Conservation (phyloP, 2,113 vertebrate species). For the Meles meles region DNA sequence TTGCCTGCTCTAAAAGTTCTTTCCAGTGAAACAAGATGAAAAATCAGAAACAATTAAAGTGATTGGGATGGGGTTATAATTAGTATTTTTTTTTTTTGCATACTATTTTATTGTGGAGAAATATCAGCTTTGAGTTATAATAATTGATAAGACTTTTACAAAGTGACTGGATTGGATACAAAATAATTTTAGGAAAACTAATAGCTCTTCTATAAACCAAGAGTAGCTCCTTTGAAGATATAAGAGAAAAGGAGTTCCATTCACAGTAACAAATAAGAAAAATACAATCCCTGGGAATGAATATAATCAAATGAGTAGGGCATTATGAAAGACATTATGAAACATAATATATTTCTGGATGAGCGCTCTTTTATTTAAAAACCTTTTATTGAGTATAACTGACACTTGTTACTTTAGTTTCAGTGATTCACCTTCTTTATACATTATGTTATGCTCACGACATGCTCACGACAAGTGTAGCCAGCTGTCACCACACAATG, state of each 20-base stretch:
- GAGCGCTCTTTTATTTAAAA: background rate
- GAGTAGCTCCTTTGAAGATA: background rate
- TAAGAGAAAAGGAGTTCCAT: background rate
- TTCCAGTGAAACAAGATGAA: background rate
- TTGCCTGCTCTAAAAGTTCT: background rate
- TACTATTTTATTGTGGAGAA: background rate
- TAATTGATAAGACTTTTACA: background rate
- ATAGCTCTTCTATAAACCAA: background rate
- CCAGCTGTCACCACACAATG: background rate
- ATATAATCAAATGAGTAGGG: background rate
- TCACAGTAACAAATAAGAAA: background rate
- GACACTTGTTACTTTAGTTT: background rate
- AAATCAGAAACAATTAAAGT: background rate
- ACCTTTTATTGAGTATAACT: background rate
- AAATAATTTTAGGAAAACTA: background rate
- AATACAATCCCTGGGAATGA: background rate
- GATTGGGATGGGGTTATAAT: background rate
- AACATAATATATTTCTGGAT: background rate
- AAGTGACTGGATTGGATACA: background rate
- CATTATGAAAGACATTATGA: background rate
- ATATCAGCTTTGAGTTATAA: background rate
- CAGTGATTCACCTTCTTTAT: background rate
- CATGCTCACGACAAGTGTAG: background rate
- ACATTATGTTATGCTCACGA: background rate
- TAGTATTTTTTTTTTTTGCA: background rate